Conservation (phyloP, 2,113 vertebrate genomes). For the Cygnus atratus region DNA sequence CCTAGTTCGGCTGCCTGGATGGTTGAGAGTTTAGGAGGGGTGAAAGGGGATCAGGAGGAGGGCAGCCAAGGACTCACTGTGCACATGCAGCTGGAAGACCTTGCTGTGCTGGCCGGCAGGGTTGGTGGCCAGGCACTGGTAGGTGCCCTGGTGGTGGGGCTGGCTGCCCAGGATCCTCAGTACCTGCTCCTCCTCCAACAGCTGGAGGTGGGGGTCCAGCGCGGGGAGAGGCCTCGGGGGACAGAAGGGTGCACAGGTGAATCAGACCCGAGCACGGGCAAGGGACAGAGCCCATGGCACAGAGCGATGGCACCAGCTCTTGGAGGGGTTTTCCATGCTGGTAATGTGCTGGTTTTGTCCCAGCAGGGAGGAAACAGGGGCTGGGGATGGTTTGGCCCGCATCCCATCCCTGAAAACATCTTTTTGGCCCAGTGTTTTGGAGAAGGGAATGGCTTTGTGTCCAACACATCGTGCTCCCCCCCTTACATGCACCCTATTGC, state of each 20-base stretch:
- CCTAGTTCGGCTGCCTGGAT: not conserved
- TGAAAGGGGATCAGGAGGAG: not conserved
- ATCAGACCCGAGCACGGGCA: not conserved
- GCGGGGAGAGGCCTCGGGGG: constrained; percentile 76
- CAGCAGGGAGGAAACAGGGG: too few relatives aligned
- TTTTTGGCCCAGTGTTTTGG: too few relatives aligned
- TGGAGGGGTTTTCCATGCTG: too few relatives aligned
- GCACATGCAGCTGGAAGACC: constrained; percentile 81
- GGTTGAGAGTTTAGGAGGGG: not conserved
- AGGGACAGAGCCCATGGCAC: not conserved
- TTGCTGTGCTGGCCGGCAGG: constrained; percentile 84
- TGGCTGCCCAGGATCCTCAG: constrained; percentile 77
- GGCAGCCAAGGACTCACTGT: constrained; percentile 69
- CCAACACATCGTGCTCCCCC: too few relatives aligned
- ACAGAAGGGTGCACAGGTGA: not conserved
- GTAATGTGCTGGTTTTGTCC: too few relatives aligned
- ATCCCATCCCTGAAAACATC: too few relatives aligned
- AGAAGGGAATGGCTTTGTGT: too few relatives aligned
- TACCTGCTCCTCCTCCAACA: constrained; percentile 79
- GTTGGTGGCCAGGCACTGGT: constrained; percentile 87
- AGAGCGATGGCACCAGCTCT: not conserved
- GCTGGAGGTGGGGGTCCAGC: constrained; percentile 76
- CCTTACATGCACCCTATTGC: too few relatives aligned
- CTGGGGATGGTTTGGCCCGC: too few relatives aligned
- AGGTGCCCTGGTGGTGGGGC: constrained; percentile 81